These are phyloP conservation scores for Gavialis gangeticus DNA, from an alignment of 2,113 vertebrate genomes.

Conservation along the genomic window DNA sequence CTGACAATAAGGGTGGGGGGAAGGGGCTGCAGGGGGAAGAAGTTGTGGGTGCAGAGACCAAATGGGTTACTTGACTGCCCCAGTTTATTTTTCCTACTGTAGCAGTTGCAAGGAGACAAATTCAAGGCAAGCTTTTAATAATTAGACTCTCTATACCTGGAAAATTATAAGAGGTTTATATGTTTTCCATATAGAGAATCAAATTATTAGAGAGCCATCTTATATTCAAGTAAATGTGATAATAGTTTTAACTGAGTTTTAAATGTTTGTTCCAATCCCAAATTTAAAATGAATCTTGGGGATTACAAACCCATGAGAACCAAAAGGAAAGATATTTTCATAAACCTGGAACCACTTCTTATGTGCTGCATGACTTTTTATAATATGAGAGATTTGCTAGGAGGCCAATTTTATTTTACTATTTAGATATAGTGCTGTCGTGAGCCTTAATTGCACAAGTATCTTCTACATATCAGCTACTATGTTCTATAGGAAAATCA, in stretches of 20 bases:
- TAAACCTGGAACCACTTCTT: neutral
- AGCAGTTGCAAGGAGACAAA: too few species aligned
- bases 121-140: too few species aligned
- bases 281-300: neutral
- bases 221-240: too few species aligned
- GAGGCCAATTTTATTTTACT: neutral
- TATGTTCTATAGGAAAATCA: neutral
- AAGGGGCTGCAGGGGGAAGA: too few species aligned
- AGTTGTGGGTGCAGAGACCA: too few species aligned
- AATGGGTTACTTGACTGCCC: too few species aligned
- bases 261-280: neutral
- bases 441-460: neutral
- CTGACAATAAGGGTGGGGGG: too few species aligned
- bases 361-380: neutral
- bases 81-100: too few species aligned
- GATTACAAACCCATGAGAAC: neutral
- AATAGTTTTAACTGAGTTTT: neutral
- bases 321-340: neutral
- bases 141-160: too few species aligned
- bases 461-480: neutral
- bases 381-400: neutral
- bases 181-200: too few species aligned
- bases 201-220: too few species aligned
- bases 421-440: neutral
- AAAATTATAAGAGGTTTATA: too few species aligned